Conservation (phyloP, 2,888 invertebrate species). For the Callyntrura sp. region DNA sequence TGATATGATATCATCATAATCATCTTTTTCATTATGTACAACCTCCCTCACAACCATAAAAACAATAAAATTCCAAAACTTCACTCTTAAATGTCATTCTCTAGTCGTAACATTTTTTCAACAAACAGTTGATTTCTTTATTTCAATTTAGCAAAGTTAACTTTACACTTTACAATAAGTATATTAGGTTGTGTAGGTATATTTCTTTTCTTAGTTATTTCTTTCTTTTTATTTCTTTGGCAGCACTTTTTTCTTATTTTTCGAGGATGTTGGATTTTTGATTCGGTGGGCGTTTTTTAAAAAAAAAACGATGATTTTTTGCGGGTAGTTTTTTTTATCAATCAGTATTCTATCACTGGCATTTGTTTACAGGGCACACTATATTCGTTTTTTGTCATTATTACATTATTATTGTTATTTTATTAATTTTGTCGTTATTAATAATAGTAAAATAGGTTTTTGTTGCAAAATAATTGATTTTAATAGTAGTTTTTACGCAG, state of each 20-base stretch:
- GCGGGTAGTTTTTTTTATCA: background rate
- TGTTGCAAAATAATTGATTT: constrained; percentile 61
- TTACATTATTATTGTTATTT: background rate
- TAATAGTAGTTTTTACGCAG: background rate
- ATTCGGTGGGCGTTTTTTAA: background rate
- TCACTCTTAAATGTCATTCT: constrained; percentile 11
- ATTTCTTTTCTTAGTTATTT: background rate
- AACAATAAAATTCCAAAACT: constrained; percentile 22
- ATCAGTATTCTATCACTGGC: constrained; percentile 28
- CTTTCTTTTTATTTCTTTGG: constrained; percentile 6
- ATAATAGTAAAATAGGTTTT: constrained; percentile 57
- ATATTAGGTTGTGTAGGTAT: background rate
- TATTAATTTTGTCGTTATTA: background rate
- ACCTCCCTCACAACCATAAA: constrained; percentile 25
- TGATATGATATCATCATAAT: background rate
- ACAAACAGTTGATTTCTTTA: constrained; percentile 14
- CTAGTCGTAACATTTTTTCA: constrained; percentile 5
- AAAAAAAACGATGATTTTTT: background rate
- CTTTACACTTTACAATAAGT: background rate
- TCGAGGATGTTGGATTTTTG: background rate
- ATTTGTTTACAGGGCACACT: background rate
- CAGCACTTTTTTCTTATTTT: background rate
- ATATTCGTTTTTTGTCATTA: background rate
- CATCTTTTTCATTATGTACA: constrained; percentile 8
- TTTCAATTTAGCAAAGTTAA: background rate